Base-by-base conservation (phyloP, 2,113 vertebrate species). In the Nettapus auritus region DNA sequence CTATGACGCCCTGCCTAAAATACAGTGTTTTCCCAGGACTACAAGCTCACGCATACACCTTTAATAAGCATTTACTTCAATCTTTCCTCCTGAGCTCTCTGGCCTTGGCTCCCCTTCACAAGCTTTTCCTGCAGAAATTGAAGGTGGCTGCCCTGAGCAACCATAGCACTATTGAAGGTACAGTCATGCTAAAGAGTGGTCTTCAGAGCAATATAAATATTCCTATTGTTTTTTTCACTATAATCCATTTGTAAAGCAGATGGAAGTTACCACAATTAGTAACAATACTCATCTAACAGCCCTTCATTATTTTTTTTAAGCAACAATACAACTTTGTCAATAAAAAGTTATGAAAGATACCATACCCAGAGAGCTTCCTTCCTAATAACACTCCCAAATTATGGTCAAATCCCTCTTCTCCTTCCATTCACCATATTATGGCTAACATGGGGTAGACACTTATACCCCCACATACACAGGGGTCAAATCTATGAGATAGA, bases 391-490 rank as follows among this genome's bases (percentile, higher is more conserved):
- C 22, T 44, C 12, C 10, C 20, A 63, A 59, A 67, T 8, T 80
- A 38, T 15, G 53, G 23, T 14, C 1, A 52, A 66, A 80, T 21
- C 52, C 16, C 13, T 11, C 28, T 12, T 63, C 55, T 28, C 21
- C 2, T 33, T 34, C 57, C 62, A 4, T 15, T 66, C 22, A 40
- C 48, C 5, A n/a, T 26, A 50, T 8, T n/a, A 40, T 62, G 9
- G 46, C 1, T 26, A 90, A 11, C 8, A 69, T 0, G 0, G 3
- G 4, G 33, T 26, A 64, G 6, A 38, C 20, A 69, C 38, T 40
- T 38, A 33, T 23, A 67, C 31, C 1, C 13, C 13, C 13, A 36
- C 1, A 57, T 0, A 38, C 3, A 3, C 31, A 70, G 0, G 0
- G 8, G 62, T 8, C 23, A 92, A 76, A 82, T 11, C 44, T 29